Evolutionary conservation across 2,113 vertebrate genomes (phyloP).

Genomic region (Chaenogobius annularis): DNA sequence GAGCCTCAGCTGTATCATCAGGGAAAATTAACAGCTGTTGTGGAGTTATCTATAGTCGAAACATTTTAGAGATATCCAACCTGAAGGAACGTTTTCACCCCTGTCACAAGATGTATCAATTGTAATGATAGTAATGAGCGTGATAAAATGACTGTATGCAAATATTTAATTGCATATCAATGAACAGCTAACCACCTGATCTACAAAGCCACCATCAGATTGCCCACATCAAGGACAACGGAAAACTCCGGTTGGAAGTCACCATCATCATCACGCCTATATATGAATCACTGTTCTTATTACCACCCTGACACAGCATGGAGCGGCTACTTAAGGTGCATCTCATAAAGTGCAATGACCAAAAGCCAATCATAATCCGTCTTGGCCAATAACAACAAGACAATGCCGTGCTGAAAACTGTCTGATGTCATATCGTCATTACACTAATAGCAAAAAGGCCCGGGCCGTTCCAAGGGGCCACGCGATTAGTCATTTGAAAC

Average conservation of each 20-base stretch:
- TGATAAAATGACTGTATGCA: conserved; percentile 83
- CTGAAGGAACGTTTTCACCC: conserved; percentile 85
- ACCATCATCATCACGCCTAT: conserved; percentile 53
- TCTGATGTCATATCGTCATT: conserved; percentile 83
- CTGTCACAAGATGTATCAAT: conserved; percentile 87
- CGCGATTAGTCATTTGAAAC: conserved; percentile 77
- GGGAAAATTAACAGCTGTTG: conserved; percentile 64
- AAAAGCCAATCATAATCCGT: conserved; percentile 81
- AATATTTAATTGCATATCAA: conserved; percentile 90
- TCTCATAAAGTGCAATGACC: conserved; percentile 74
- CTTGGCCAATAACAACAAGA: conserved; percentile 83
- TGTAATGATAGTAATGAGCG: conserved; percentile 91
- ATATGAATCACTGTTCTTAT: conserved; percentile 81
- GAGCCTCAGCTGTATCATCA: conserved; percentile 40
- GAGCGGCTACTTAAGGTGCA: conserved; percentile 76
- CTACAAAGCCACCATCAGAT: conserved; percentile 4
- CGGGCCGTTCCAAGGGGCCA: conserved; percentile 57
- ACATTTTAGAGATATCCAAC: conserved; percentile 80
- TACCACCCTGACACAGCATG: conserved; percentile 75
- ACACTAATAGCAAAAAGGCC: conserved; percentile 75
- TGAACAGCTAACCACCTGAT: conserved; percentile 73
- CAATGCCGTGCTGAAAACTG: conserved; percentile 75
- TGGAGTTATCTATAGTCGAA: conserved; percentile 59
- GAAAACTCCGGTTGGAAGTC: conserved; percentile 61
- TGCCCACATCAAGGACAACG: conserved; percentile 75